A percentile compares a stretch with the other conserved stretches of the same genome.
These are phyloP conservation scores for Apodemia zela DNA, from an alignment of 2,888 invertebrate species.

Conservation along the genomic window DNA sequence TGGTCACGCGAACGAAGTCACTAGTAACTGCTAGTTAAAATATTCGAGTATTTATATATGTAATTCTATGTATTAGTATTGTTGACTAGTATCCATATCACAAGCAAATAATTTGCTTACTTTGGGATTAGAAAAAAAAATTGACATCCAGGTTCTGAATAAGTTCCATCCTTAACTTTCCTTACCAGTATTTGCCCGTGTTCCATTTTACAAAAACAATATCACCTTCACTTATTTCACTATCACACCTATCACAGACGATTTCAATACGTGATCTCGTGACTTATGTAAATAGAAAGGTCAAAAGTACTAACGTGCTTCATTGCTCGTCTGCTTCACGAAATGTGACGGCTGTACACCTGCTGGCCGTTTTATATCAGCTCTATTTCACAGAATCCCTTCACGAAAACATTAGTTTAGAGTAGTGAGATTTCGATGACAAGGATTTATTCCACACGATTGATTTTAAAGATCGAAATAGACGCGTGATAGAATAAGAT, in stretches of 20 bases:
- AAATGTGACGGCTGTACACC: background rate
- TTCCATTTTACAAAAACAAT: background rate
- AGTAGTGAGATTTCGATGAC: constrained; percentile 2
- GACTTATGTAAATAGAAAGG: constrained; percentile 10
- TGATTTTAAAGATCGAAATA: constrained; percentile 3
- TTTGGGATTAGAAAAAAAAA: too few relatives aligned
- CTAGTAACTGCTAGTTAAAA: too few relatives aligned
- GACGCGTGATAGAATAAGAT: background rate
- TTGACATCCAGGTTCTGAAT: background rate
- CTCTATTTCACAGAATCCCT: constrained; percentile 6
- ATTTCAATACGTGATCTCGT: constrained; percentile 2
- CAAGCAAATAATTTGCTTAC: too few relatives aligned
- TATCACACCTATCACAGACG: background rate
- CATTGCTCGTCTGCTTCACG: background rate
- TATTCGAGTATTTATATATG: too few relatives aligned
- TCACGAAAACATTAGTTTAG: background rate
- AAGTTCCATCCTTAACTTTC: background rate
- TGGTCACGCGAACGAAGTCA: too few relatives aligned
- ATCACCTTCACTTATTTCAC: background rate
- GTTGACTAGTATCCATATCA: too few relatives aligned
- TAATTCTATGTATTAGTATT: too few relatives aligned
- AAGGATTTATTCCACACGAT: constrained; percentile 6
- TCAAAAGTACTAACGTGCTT: constrained; percentile 13
- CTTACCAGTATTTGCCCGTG: background rate
- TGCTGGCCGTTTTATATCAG: constrained; percentile 2